phyloP scores from a whole-genome alignment of 2,113 vertebrate species.

The Urocynchramus pylzowi region DNA sequence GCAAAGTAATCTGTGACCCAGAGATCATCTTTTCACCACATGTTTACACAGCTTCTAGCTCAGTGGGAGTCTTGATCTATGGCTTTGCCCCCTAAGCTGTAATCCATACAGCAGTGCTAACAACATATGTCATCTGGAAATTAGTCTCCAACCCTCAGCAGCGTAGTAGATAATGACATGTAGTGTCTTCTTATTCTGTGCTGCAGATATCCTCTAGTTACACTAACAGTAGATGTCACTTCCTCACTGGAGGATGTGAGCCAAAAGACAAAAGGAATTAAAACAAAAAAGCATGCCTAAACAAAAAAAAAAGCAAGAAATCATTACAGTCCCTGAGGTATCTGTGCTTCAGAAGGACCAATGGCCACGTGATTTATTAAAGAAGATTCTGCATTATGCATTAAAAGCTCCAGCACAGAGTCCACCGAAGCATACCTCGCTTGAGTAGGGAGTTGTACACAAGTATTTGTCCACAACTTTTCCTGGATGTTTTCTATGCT shows the following conservation, averaged over 20 bases:
- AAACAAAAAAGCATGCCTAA: neutral
- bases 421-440: neutral
- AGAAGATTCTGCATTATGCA: neutral
- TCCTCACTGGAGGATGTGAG: neutral
- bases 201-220: neutral
- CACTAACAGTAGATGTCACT: neutral
- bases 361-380: neutral
- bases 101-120: neutral
- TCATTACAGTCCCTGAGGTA: neutral
- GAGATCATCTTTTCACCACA: neutral
- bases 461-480: neutral
- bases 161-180: neutral
- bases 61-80: neutral
- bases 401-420: neutral
- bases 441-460: neutral
- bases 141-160: neutral
- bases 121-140: slow-evolving; percentile 4
- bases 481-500: neutral
- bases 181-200: neutral
- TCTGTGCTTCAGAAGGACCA: neutral
- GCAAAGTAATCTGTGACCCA: neutral
- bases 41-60: neutral
- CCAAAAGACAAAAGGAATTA: neutral
- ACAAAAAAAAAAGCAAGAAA: neutral
- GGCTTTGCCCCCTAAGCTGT: neutral